These are phyloP conservation scores for Sebastolobus alascanus DNA, from an alignment of 2,797 vertebrate species.

Conservation along the genomic window DNA sequence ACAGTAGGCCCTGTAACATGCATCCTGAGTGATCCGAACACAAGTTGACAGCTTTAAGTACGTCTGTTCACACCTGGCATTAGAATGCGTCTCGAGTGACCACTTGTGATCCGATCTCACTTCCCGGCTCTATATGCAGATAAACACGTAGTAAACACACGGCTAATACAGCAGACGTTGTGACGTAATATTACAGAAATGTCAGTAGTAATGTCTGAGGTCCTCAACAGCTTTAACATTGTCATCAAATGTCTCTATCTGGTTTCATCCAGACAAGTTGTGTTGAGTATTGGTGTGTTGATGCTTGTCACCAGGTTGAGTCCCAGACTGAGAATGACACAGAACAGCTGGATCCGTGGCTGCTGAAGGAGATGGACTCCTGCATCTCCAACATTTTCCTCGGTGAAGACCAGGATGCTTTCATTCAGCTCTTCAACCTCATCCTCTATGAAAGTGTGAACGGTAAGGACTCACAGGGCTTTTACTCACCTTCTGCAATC, in stretches of 20 bases:
- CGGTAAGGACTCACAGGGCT: slow-evolving; percentile 80
- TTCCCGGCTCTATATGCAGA: too few species aligned
- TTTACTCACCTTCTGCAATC: not conserved
- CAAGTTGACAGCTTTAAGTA: too few species aligned
- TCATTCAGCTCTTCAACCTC: slow-evolving; percentile 93
- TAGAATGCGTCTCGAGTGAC: too few species aligned
- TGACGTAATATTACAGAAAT: too few species aligned
- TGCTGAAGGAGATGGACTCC: slow-evolving; percentile 93
- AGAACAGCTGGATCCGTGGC: slow-evolving; percentile 89
- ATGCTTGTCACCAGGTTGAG: not conserved
- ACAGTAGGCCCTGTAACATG: not conserved
- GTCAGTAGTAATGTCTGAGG: too few species aligned
- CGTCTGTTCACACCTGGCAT: too few species aligned
- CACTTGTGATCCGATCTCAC: too few species aligned
- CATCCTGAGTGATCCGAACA: too few species aligned
- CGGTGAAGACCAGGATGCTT: slow-evolving; percentile 89
- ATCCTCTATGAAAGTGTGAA: slow-evolving; percentile 92
- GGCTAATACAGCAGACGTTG: too few species aligned
- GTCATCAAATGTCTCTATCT: not conserved
- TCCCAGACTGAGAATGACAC: slow-evolving; percentile 86
- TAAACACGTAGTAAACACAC: too few species aligned
- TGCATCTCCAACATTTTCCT: slow-evolving; percentile 94
- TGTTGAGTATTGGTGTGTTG: not conserved
- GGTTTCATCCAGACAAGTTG: not conserved
- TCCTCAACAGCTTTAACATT: too few species aligned